These are phyloP conservation scores for Enteromius viviparus DNA, from an alignment of 2,797 vertebrate genomes.

Conservation along the genomic window DNA sequence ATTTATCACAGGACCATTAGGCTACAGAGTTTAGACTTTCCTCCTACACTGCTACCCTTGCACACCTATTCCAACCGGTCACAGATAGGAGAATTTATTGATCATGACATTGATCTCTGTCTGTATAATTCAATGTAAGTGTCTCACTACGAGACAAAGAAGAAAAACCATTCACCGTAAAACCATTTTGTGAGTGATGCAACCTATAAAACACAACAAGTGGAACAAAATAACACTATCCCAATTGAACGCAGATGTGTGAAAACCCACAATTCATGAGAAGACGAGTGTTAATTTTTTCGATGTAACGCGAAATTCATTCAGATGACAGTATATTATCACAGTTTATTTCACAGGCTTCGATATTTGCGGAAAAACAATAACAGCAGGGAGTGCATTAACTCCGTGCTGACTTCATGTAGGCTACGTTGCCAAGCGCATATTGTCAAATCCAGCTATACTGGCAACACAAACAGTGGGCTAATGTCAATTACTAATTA, in stretches of 20 bases:
- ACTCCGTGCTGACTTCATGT: constrained; percentile 60
- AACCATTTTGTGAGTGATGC: constrained; percentile 30
- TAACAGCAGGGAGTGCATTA: constrained; percentile 63
- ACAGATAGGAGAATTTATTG: constrained; percentile 50
- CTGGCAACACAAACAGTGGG: constrained; percentile 52
- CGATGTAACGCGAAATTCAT: neutral
- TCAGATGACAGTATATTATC: constrained; percentile 29
- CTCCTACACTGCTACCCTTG: neutral
- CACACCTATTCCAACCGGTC: constrained; percentile 21
- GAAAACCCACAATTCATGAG: neutral
- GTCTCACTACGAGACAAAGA: constrained; percentile 46
- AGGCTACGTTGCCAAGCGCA: constrained; percentile 50
- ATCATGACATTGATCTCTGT: constrained; percentile 55
- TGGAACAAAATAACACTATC: neutral
- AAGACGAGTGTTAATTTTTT: neutral
- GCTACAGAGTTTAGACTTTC: constrained; percentile 16
- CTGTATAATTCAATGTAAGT: constrained; percentile 42
- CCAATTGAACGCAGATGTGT: neutral
- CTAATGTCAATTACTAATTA: constrained; percentile 69
- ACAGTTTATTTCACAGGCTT: constrained; percentile 39
- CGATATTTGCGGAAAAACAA: constrained; percentile 47
- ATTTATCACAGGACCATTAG: neutral
- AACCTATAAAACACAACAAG: constrained; percentile 5
- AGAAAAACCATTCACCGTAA: constrained; percentile 4
- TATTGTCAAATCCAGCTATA: constrained; percentile 61